A percentile compares a stretch with the other conserved stretches of the same genome.
Conservation (phyloP, 2,113 vertebrate genomes). For the Dendrocopos noguchii region DNA sequence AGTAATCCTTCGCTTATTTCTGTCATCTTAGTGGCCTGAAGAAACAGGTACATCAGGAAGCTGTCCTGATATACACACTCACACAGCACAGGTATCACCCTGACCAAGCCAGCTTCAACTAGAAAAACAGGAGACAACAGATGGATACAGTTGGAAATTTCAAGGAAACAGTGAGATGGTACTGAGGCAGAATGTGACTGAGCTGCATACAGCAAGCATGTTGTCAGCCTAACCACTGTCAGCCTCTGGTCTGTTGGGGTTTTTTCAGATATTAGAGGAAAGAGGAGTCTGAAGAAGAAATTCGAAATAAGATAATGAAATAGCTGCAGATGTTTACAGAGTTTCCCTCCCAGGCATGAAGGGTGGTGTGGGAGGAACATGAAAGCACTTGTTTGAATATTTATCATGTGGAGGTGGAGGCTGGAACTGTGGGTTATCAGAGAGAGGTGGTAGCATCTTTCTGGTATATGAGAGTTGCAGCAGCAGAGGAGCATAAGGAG, state of each 20-base stretch:
- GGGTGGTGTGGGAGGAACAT: conserved; percentile 29
- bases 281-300: not conserved
- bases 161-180: not conserved
- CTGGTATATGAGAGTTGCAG: not conserved
- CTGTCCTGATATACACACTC: not conserved
- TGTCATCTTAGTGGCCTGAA: not conserved
- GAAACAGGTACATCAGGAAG: not conserved
- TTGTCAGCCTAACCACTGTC: not conserved
- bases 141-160: not conserved
- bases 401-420: conserved; percentile 11
- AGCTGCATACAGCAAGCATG: not conserved
- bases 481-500: not conserved
- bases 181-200: not conserved
- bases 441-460: not conserved
- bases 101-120: not conserved
- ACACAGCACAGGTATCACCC: not conserved
- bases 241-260: not conserved
- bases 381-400: conserved; percentile 42
- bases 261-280: not conserved
- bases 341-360: conserved; percentile 30
- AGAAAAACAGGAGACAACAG: not conserved
- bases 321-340: conserved; percentile 35
- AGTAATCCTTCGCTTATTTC: not conserved
- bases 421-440: not conserved
- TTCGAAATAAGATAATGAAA: conserved; percentile 15